Base-by-base conservation (phyloP, 2,113 vertebrate genomes). In the Hiodon alosoides region DNA sequence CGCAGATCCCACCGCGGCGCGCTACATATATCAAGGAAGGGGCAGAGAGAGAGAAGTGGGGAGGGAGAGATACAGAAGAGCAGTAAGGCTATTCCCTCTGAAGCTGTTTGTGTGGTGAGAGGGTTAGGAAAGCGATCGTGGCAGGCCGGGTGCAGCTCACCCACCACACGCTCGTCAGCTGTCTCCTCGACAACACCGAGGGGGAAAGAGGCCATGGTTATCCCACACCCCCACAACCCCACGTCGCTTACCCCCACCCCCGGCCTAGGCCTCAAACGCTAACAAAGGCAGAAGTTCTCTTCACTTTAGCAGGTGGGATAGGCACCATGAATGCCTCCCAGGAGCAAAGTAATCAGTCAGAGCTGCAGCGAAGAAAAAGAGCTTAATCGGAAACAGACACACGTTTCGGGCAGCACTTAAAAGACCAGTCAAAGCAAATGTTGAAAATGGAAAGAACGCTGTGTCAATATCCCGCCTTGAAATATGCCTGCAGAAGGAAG, bases 401-500 rank as follows among this genome's bases (percentile, higher is more conserved):
- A 59, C 65, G 17, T 73, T 51, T 31, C 6, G 60, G 60, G 16
- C 72, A 65, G 61, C 31, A 46, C 55, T 58, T 70, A 55, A 70
- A 70, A 54, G n/a, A 60, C 10, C n/a, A 9, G 67, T 76, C 65
- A 72, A 76, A 73, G 54, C n/a, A 57, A 68, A 70, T 72, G n/a
- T 11, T 77, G 61, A 67, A 77, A 72, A 72, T 13, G 55, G 79
- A 70, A 75, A 82, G 54, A 64, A 3, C 7, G 16, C 51, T 5
- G 53, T 61, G 77, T 70, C 14, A 72, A 76, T 78, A 73, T 16
- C 59, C 57, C 72, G 71, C 71, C 8, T 17, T 66, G 11, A 78
- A 79, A 81, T 79, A 80, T 77, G 76, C 59, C 74, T 86, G 77
- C 81, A 73, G 79, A 72, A 64, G 31, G 60, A 74, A 76, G 54